These are phyloP conservation scores for Agrilus cyanescens DNA, from an alignment of 2,888 invertebrate species.

Conservation along the genomic window DNA sequence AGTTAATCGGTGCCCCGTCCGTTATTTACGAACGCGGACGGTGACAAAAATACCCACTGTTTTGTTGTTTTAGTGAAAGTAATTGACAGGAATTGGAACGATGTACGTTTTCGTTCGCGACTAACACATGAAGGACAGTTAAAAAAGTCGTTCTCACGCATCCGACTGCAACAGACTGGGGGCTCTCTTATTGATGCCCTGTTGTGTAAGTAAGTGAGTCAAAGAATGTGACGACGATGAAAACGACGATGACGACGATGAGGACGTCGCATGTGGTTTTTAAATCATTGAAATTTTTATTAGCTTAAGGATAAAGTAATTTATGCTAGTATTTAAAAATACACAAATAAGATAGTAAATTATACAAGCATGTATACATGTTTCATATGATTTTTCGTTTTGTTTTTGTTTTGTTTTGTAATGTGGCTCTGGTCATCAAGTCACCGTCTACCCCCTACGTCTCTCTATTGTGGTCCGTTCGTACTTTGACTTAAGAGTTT, in stretches of 20 bases:
- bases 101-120: no score
- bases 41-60: no score
- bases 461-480: no score
- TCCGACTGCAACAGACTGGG: slow-evolving; percentile 17
- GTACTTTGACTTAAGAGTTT: no score
- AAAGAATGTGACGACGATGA: slow-evolving; percentile 4
- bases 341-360: slow-evolving; percentile 30
- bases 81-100: no score
- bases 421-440: slow-evolving; percentile 22
- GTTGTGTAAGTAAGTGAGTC: slow-evolving; percentile 15
- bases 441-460: no score
- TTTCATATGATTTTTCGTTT: slow-evolving; percentile 30
- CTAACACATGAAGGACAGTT: no score
- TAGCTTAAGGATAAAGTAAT: slow-evolving; percentile 32
- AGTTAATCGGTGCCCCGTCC: no score
- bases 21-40: no score
- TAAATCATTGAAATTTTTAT: slow-evolving; percentile 19
- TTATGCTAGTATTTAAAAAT: slow-evolving; percentile 35
- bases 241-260: background rate
- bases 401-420: no score
- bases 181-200: slow-evolving; percentile 14
- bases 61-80: no score
- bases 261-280: slow-evolving; percentile 9
- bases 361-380: slow-evolving; percentile 33
- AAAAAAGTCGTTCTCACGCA: no score